Percentiles rank a stretch among this genome's conserved stretches.
Conservation (phyloP, 2,888 invertebrate species). For the Drosophila austrosaltans region DNA sequence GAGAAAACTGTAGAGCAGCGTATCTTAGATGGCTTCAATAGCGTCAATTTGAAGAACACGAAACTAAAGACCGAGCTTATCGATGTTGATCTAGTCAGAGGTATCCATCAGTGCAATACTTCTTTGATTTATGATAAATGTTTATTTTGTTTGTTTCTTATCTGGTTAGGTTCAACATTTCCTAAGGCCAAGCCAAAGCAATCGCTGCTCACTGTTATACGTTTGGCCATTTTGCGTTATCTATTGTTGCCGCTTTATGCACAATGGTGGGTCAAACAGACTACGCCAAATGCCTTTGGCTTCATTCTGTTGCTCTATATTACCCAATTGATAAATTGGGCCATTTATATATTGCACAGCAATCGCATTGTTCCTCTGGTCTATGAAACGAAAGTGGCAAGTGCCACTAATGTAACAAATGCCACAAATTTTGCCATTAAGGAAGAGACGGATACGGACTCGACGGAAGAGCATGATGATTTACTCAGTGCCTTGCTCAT, state of each 20-base stretch:
- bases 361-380: constrained; percentile 61
- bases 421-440: constrained; percentile 12
- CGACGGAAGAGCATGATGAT: constrained; percentile 84
- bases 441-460: constrained; percentile 21
- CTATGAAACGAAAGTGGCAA: constrained; percentile 35
- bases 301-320: constrained; percentile 91
- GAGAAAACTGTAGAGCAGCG: constrained; percentile 97
- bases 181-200: constrained; percentile 98
- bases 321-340: constrained; percentile 86
- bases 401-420: constrained; percentile 35
- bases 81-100: constrained; percentile 97
- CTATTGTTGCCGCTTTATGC: constrained; percentile 92
- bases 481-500: constrained; percentile 88
- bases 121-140: neutral
- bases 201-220: constrained; percentile 92
- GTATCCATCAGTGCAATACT: constrained; percentile 83
- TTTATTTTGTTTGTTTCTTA: neutral
- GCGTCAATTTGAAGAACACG: constrained; percentile 90
- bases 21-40: constrained; percentile 92
- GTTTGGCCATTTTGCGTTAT: constrained; percentile 91
- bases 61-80: constrained; percentile 95
- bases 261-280: constrained; percentile 96
- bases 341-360: constrained; percentile 82
- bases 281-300: constrained; percentile 89
- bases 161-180: constrained; percentile 92